A percentile compares a stretch with the other conserved stretches of the same genome.
phyloP scores from a whole-genome alignment of 2,888 invertebrate genomes.

The Dermolepida albohirtum region DNA sequence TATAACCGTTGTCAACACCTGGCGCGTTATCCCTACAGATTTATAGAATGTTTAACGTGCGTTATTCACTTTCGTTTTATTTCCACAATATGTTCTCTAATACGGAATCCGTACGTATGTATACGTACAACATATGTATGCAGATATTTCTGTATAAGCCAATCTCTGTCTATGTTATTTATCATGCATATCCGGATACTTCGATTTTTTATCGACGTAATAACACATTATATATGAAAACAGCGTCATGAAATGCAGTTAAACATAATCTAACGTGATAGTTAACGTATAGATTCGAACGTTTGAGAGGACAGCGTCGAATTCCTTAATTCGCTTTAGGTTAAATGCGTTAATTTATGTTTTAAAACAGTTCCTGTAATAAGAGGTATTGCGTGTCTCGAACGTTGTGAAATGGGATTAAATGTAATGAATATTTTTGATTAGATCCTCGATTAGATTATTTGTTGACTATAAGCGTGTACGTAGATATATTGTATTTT shows the following conservation, averaged over 20 bases:
- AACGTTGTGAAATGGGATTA: no score
- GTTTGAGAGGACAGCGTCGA: conserved; percentile 4
- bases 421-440: no score
- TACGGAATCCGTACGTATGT: conserved; percentile 5
- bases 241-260: not conserved
- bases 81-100: not conserved
- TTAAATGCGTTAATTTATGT: conserved; percentile 24
- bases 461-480: no score
- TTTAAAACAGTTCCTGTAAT: conserved; percentile 2
- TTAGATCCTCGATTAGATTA: no score
- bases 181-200: conserved; percentile 18
- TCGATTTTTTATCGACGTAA: not conserved
- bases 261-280: conserved; percentile 3
- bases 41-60: no score
- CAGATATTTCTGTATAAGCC: not conserved
- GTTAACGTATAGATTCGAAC: conserved; percentile 3
- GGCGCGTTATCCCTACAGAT: no score
- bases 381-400: conserved; percentile 1
- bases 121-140: conserved; percentile 1
- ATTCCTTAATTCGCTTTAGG: conserved; percentile 19
- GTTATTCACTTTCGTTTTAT: no score
- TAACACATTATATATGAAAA: conserved; percentile 14
- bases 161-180: conserved; percentile 5
- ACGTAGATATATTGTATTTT: no score
- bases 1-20: no score